Percentiles rank a stretch among this genome's conserved stretches.
Evolutionary conservation across 2,113 vertebrate species (phyloP).

Genomic region (Parus major): DNA sequence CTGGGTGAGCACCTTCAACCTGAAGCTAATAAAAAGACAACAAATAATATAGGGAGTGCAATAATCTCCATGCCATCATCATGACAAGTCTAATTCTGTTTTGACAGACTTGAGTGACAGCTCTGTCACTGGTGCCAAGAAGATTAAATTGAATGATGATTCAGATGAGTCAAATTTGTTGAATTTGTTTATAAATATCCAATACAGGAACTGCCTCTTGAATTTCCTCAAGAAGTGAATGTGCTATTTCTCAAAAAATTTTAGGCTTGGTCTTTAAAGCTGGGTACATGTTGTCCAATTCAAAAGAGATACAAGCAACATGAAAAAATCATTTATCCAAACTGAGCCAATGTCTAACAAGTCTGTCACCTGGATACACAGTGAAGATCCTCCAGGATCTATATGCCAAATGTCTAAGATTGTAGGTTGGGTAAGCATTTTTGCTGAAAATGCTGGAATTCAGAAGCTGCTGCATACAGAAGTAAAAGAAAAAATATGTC

Average conservation of each 20-base stretch:
- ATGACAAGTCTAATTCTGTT: slow-evolving; percentile 10
- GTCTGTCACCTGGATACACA: neutral
- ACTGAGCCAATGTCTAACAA: rapidly evolving
- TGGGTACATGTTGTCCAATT: neutral
- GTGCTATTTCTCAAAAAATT: neutral
- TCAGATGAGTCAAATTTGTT: neutral
- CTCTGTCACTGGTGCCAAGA: neutral
- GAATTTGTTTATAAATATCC: slow-evolving; percentile 28
- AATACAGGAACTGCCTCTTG: neutral
- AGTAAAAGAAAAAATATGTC: neutral
- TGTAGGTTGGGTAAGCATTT: neutral
- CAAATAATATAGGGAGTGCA: neutral
- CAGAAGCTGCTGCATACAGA: neutral
- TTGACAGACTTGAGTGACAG: slow-evolving; percentile 21
- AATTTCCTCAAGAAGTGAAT: neutral
- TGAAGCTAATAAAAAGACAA: neutral
- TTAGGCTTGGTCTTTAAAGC: neutral
- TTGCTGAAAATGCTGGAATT: neutral
- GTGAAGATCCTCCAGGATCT: neutral
- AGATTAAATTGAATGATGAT: neutral
- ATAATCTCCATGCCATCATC: neutral
- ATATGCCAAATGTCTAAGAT: neutral
- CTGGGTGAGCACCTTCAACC: neutral
- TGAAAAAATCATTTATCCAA: neutral
- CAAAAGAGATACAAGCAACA: neutral